These are phyloP conservation scores for Pheucticus melanocephalus DNA, from an alignment of 2,113 vertebrate genomes.

Conservation along the genomic window DNA sequence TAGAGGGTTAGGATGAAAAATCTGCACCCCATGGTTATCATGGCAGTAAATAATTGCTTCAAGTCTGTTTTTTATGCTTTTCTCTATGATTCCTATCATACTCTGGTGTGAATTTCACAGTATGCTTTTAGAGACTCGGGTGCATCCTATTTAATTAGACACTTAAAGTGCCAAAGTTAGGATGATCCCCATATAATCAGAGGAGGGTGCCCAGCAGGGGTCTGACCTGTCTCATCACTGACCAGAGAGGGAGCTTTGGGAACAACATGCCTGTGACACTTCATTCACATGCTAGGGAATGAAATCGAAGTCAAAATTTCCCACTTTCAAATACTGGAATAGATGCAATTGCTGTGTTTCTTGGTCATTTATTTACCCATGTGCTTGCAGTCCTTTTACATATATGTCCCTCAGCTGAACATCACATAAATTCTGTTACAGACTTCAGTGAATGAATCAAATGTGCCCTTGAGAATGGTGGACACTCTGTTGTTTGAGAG, in stretches of 20 bases:
- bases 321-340: background rate
- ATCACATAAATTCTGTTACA: background rate
- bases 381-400: background rate
- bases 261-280: background rate
- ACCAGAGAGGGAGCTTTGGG: background rate
- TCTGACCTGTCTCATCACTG: background rate
- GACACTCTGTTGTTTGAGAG: background rate
- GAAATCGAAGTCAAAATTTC: background rate
- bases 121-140: rapidly evolving
- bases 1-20: background rate
- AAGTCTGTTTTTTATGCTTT: background rate
- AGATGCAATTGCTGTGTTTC: background rate
- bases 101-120: background rate
- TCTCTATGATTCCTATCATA: background rate
- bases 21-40: background rate
- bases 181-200: background rate
- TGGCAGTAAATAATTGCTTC: background rate
- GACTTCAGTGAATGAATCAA: background rate
- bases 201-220: background rate
- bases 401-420: background rate
- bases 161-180: background rate
- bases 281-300: background rate
- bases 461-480: background rate
- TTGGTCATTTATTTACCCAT: background rate
- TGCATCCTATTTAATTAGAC: background rate